Base-by-base conservation (phyloP, 2,113 vertebrate species). In the Oncorhynchus tshawytscha region DNA sequence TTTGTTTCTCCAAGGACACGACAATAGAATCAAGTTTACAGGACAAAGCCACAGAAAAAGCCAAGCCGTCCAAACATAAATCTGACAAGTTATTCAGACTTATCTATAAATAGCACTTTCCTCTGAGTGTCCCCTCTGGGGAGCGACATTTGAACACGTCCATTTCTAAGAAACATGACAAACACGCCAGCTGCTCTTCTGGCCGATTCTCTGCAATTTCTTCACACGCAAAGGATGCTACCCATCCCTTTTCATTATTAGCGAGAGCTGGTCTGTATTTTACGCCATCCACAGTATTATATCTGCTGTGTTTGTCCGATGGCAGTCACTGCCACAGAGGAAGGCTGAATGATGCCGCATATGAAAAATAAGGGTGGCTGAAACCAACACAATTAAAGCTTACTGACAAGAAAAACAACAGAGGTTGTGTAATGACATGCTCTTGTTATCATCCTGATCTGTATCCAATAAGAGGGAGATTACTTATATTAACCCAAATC, bases 401-500 rank as follows among this genome's bases (percentile, higher is more conserved):
- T 78, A 81, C 78, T 82, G 82, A 85, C 81, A 84, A 80, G 81
- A 73, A 65, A 74, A 78, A 70, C 76, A 81, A 76, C 67, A 75
- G 75, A 68, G 78, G 81, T 71, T 77, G 39, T 18, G 27, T 22
- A 49, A 72, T 76, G 76, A 45, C 39, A 15, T 54, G 83, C 75
- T 74, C 85, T 84, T 80, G 76, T 81, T 85, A 82, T 78, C 76
- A 77, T 75, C 29, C 72, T 88, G 71, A 88, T 90, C 80, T 88
- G 78, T 81, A 85, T 87, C 90, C 86, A 87, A 83, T 83, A 78
- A 71, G 77, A 65, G 78, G 81, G 78, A 89, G 84, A 85, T 86
- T 78, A 78, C 78, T 70, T 78, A 74, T 78, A 54, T 22, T n/a
- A 74, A 80, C 54, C 79, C 57, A 80, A 84, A 88, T 89, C 82